A percentile compares a stretch with the other conserved stretches of the same genome.
These are phyloP conservation scores for Megaceryle torquata DNA, from an alignment of 2,113 vertebrate species.

Conservation along the genomic window DNA sequence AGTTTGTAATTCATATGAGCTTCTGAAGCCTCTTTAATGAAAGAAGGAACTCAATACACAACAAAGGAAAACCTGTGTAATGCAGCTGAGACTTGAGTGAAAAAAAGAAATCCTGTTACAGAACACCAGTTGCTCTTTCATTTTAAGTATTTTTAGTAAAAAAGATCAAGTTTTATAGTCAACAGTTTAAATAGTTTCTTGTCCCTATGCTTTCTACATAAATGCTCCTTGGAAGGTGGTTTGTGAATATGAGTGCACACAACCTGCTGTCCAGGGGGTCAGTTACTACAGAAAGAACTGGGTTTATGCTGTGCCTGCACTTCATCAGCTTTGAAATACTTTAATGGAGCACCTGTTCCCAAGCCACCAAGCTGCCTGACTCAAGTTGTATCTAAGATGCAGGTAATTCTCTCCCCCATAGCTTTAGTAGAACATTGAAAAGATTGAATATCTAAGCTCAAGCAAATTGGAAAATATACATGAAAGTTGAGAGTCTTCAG, in stretches of 20 bases:
- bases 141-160: background rate
- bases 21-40: background rate
- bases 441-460: background rate
- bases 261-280: background rate
- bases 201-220: background rate
- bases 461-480: background rate
- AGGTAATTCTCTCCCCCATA: background rate
- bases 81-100: background rate
- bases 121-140: background rate
- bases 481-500: background rate
- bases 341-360: background rate
- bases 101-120: background rate
- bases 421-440: background rate
- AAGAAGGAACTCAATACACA: background rate
- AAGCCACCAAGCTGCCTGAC: background rate
- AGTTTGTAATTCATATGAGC: background rate
- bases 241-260: background rate
- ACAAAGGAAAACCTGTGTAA: background rate
- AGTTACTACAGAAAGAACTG: rapidly evolving
- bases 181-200: background rate
- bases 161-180: background rate
- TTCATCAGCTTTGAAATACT: background rate
- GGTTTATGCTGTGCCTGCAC: background rate
- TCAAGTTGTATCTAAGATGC: background rate
- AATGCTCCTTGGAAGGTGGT: background rate